Conservation (phyloP, 2,888 invertebrate genomes). For the Volucella zonaria region DNA sequence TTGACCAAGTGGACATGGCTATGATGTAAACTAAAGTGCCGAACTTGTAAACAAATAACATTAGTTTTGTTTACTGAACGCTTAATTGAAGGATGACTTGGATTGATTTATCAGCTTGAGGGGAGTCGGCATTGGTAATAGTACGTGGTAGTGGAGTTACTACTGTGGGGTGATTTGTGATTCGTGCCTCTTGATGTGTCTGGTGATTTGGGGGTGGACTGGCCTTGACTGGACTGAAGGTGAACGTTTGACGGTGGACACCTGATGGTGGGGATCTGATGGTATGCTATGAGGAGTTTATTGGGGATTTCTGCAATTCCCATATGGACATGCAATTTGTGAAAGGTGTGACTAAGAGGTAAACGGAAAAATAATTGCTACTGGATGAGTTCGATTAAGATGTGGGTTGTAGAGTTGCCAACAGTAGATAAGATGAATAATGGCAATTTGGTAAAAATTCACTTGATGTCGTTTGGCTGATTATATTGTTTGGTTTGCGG, state of each 20-base stretch:
- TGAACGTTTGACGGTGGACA: too few relatives aligned
- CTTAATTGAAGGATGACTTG: constrained; percentile 72
- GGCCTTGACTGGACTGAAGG: too few relatives aligned
- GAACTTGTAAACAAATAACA: constrained; percentile 72
- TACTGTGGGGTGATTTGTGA: not conserved
- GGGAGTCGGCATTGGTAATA: not conserved
- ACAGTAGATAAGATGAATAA: too few relatives aligned
- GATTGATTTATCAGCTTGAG: constrained; percentile 68
- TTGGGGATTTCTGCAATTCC: constrained; percentile 26
- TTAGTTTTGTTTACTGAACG: constrained; percentile 72
- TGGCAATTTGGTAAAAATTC: too few relatives aligned
- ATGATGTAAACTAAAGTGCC: constrained; percentile 71
- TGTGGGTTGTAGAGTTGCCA: constrained; percentile 25
- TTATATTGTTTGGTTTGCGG: too few relatives aligned
- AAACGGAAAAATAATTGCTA: constrained; percentile 32
- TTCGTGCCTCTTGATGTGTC: constrained; percentile 35
- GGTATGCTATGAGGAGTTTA: constrained; percentile 3
- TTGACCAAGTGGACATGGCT: constrained; percentile 55
- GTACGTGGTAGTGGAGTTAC: not conserved
- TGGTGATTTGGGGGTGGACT: constrained; percentile 20
- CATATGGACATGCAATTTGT: constrained; percentile 31
- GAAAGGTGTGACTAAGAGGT: constrained; percentile 34
- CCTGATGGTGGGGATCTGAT: not conserved
- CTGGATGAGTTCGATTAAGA: not conserved
- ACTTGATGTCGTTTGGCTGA: too few relatives aligned